Conservation (phyloP, 2,888 invertebrate species). For the Elgonia sp. region DNA sequence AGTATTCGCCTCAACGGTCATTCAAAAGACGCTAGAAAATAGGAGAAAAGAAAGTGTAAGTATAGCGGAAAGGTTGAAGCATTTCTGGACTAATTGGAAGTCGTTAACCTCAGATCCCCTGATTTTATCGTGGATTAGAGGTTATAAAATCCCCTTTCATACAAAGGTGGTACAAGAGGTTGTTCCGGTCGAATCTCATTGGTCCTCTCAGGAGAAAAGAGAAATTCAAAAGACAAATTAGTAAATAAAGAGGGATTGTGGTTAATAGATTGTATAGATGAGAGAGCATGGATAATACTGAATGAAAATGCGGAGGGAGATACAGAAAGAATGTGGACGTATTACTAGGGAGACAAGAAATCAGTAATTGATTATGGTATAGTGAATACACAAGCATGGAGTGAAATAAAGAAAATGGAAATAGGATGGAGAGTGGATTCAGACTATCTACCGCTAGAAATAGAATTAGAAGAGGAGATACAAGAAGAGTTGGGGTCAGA, state of each 20-base stretch:
- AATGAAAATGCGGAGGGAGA: too few species aligned
- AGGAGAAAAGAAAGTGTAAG: constrained; percentile 21
- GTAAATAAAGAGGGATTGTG: too few species aligned
- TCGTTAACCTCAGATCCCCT: constrained; percentile 28
- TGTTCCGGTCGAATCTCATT: constrained; percentile 27
- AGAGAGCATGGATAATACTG: too few species aligned
- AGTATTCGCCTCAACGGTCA: constrained; percentile 4
- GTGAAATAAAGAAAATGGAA: background rate
- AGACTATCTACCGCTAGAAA: background rate
- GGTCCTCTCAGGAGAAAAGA: constrained; percentile 6
- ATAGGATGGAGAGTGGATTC: background rate
- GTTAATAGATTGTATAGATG: too few species aligned
- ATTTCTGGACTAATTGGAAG: constrained; percentile 14
- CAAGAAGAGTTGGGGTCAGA: background rate
- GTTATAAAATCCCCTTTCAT: constrained; percentile 43
- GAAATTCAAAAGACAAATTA: constrained; percentile 15
- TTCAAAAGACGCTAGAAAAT: constrained; percentile 5
- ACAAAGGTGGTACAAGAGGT: constrained; percentile 9
- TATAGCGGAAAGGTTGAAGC: constrained; percentile 35
- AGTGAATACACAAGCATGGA: background rate
- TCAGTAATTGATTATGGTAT: constrained; percentile 4
- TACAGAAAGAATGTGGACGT: too few species aligned
- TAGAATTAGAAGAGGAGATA: background rate
- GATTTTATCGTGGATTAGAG: constrained; percentile 48
- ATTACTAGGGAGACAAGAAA: background rate